Percentiles rank a stretch among this genome's conserved stretches.
Evolutionary conservation across 2,888 invertebrate genomes (phyloP).

Genomic region (Andrena bicolor): DNA sequence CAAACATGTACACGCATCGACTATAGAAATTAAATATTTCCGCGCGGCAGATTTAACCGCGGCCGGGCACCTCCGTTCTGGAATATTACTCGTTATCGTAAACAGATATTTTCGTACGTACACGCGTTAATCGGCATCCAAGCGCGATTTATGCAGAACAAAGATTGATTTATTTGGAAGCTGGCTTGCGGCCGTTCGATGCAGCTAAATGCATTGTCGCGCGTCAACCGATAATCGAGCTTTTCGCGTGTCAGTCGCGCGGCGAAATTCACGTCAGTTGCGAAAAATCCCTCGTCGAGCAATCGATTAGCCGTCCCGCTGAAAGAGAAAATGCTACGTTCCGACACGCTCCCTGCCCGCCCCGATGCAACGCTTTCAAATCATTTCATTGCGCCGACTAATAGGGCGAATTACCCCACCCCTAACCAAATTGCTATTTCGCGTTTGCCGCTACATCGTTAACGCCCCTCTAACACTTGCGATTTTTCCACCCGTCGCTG

Average conservation of each 20-base stretch:
- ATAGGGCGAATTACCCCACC: conserved; percentile 2
- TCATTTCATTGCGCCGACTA: conserved; percentile 23
- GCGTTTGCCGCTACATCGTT: conserved; percentile 21
- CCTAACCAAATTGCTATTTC: conserved; percentile 19
- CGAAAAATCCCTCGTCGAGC: conserved; percentile 42
- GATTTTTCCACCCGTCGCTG: not conserved
- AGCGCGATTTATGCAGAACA: conserved; percentile 16
- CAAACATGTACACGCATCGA: conserved; percentile 7
- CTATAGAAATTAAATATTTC: conserved; percentile 5
- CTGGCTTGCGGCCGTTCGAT: conserved; percentile 1
- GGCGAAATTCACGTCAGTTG: conserved; percentile 33
- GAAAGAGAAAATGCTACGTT: conserved; percentile 34
- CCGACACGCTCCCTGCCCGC: not conserved
- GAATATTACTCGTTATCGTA: conserved; percentile 9
- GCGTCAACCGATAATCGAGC: conserved; percentile 41
- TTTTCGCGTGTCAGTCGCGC: conserved; percentile 28
- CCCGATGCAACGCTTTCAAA: conserved; percentile 11
- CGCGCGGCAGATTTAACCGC: not conserved
- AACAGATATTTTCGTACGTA: conserved; percentile 20
- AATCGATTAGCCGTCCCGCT: conserved; percentile 21
- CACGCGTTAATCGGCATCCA: not conserved
- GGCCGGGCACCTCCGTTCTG: not conserved
- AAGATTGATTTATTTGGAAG: conserved; percentile 54
- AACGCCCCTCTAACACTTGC: not conserved
- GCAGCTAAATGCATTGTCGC: conserved; percentile 40